Evolutionary conservation across 1,140 invertebrate species (phyloP).

Genomic region (Cardiocondyla obscurior): DNA sequence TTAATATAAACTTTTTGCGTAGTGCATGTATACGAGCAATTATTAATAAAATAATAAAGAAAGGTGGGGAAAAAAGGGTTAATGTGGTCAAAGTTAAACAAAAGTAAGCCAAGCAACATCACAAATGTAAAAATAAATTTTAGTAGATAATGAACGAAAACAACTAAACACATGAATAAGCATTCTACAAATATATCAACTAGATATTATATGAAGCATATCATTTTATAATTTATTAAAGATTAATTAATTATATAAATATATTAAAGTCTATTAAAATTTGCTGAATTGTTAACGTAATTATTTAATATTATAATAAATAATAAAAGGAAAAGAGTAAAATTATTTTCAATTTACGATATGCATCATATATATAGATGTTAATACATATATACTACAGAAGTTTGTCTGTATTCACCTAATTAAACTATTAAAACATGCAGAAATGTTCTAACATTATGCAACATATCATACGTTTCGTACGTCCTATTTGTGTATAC

Average conservation of each 20-base stretch:
- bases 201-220: slow-evolving; percentile 63
- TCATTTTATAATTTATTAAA: slow-evolving; percentile 16
- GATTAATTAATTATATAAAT: slow-evolving; percentile 14
- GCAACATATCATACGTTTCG: slow-evolving; percentile 35
- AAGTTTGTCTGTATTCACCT: slow-evolving; percentile 65
- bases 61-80: slow-evolving; percentile 81
- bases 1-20: slow-evolving; percentile 61
- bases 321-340: background rate
- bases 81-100: slow-evolving; percentile 81
- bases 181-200: slow-evolving; percentile 73
- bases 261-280: slow-evolving; percentile 5
- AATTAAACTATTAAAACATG: slow-evolving; percentile 27
- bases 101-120: slow-evolving; percentile 82
- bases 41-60: slow-evolving; percentile 81
- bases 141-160: slow-evolving; percentile 67
- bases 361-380: slow-evolving; percentile 9
- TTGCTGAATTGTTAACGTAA: background rate
- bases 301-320: slow-evolving; percentile 2
- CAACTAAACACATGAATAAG: slow-evolving; percentile 74
- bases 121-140: slow-evolving; percentile 69
- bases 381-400: slow-evolving; percentile 58
- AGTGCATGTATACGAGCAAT: slow-evolving; percentile 81
- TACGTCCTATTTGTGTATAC: slow-evolving; percentile 43
- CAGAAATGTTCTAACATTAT: slow-evolving; percentile 8
- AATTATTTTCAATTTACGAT: background rate